Evolutionary conservation across 2,888 invertebrate species (phyloP).

Genomic region (Notocelia uddmanniana): DNA sequence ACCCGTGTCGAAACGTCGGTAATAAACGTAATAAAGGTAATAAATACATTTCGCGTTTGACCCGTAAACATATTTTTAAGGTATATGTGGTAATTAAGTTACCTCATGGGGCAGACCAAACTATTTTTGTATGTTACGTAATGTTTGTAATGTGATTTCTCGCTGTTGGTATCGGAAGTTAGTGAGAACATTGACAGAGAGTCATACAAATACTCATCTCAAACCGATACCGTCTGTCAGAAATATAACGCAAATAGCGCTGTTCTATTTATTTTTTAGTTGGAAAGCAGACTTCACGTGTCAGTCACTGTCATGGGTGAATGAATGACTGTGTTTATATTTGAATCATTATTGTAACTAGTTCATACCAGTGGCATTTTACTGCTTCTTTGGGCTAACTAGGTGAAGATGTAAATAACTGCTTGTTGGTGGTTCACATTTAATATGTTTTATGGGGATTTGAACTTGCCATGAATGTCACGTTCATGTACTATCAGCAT

Average conservation of each 20-base stretch:
- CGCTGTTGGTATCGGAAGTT: neutral
- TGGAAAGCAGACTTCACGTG: slow-evolving; percentile 5
- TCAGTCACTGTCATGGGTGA: slow-evolving; percentile 5
- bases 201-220: slow-evolving; percentile 4
- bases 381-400: neutral
- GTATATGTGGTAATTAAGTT: too few relatives aligned
- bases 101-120: too few relatives aligned
- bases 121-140: neutral
- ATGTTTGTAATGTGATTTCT: neutral
- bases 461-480: neutral
- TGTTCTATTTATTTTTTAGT: slow-evolving; percentile 13
- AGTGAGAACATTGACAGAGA: neutral
- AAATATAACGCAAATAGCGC: neutral
- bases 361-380: neutral
- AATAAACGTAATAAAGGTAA: too few relatives aligned
- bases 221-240: neutral
- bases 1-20: too few relatives aligned
- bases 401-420: slow-evolving; percentile 1
- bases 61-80: too few relatives aligned
- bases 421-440: neutral
- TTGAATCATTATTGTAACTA: slow-evolving; percentile 13
- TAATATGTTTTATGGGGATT: neutral
- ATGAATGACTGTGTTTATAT: slow-evolving; percentile 11
- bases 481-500: too few relatives aligned
- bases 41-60: too few relatives aligned